Evolutionary conservation across 2,797 vertebrate genomes (phyloP).

Genomic region (Melanogrammus aeglefinus): DNA sequence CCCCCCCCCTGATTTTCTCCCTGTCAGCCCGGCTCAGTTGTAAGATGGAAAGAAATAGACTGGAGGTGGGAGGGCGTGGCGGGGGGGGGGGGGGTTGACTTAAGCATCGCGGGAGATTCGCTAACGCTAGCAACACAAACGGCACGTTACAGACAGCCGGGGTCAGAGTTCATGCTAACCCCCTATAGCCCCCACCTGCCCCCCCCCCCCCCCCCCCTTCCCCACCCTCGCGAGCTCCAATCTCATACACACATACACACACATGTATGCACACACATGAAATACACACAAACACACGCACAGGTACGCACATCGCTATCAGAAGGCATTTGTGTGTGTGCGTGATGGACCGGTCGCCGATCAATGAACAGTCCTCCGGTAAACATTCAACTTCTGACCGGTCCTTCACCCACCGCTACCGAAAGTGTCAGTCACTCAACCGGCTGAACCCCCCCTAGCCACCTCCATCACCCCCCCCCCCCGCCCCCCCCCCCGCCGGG

Average conservation of each 20-base stretch:
- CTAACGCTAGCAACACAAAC: constrained; percentile 50
- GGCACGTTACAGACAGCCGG: constrained; percentile 52
- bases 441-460: constrained; percentile 37
- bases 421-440: constrained; percentile 67
- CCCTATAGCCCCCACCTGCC: background rate
- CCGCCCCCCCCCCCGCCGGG: background rate
- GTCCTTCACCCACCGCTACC: constrained; percentile 56
- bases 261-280: background rate
- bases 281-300: constrained; percentile 2
- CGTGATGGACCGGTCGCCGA: constrained; percentile 64
- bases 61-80: constrained; percentile 39
- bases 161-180: constrained; percentile 42
- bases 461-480: too few relatives aligned
- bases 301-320: constrained; percentile 35
- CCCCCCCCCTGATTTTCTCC: constrained; percentile 49
- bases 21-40: background rate
- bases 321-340: constrained; percentile 41
- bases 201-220: too few relatives aligned
- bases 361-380: constrained; percentile 65
- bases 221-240: background rate
- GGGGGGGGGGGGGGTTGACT: constrained; percentile 41
- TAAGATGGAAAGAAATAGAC: background rate
- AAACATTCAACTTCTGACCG: constrained; percentile 57
- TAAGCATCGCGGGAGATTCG: constrained; percentile 52
- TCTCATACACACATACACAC: background rate